phyloP scores from a whole-genome alignment of 2,888 invertebrate species.

The Aleiodes leptofemur region DNA sequence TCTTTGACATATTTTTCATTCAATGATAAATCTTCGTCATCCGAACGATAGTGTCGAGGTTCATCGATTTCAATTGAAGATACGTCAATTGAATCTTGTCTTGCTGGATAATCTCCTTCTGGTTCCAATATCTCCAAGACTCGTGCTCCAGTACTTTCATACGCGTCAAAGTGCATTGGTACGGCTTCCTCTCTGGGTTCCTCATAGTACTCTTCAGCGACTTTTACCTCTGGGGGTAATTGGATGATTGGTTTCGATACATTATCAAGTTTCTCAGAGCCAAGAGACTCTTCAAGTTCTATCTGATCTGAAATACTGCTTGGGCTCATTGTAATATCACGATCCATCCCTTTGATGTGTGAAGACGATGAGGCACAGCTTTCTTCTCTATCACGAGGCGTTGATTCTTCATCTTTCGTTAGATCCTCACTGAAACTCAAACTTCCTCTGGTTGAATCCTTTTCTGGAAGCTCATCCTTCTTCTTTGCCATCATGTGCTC shows the following conservation, averaged over 20 bases:
- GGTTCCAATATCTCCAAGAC: conserved; percentile 68
- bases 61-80: conserved; percentile 70
- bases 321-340: conserved; percentile 69
- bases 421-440: conserved; percentile 68
- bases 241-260: conserved; percentile 4
- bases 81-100: conserved; percentile 68
- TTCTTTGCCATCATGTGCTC: conserved; percentile 61
- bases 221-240: conserved; percentile 46
- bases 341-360: conserved; percentile 61
- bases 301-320: conserved; percentile 70
- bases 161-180: conserved; percentile 46
- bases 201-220: conserved; percentile 46
- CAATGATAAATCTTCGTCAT: conserved; percentile 51
- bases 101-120: conserved; percentile 57
- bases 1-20: conserved; percentile 50
- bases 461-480: conserved; percentile 54
- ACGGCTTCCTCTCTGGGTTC: conserved; percentile 48
- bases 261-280: conserved; percentile 49
- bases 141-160: conserved; percentile 63
- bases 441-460: conserved; percentile 63
- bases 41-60: conserved; percentile 33
- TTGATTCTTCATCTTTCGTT: conserved; percentile 70
- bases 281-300: conserved; percentile 66
- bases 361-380: conserved; percentile 63
- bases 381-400: conserved; percentile 63